A percentile compares a stretch with the other conserved stretches of the same genome.
These are phyloP conservation scores for Eleginops maclovinus DNA, from an alignment of 2,113 vertebrate species.

Conservation along the genomic window DNA sequence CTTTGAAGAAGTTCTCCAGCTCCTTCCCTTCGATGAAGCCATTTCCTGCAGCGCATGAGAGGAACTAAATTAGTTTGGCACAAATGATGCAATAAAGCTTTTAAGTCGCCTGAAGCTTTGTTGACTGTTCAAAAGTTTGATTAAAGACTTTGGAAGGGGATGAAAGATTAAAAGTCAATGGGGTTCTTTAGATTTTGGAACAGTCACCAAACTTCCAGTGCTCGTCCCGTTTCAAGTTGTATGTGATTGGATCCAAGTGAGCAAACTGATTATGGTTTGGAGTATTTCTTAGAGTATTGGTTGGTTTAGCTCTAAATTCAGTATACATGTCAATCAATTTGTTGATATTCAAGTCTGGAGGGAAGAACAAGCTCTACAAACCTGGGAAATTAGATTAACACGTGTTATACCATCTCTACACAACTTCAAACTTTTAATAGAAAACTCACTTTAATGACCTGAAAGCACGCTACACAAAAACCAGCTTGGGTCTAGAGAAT, in stretches of 20 bases:
- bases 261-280: not conserved
- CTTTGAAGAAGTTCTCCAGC: slow-evolving; percentile 94
- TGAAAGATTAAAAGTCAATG: slow-evolving; percentile 47
- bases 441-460: slow-evolving; percentile 21
- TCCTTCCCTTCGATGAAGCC: slow-evolving; percentile 97
- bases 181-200: slow-evolving; percentile 31
- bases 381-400: slow-evolving; percentile 4
- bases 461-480: not conserved
- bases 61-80: slow-evolving; percentile 51
- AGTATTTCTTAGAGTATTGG: not conserved
- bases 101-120: slow-evolving; percentile 45
- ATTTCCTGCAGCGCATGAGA: slow-evolving; percentile 85
- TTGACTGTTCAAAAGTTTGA: slow-evolving; percentile 56
- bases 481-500: not conserved
- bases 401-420: not conserved
- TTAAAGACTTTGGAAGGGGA: slow-evolving; percentile 39
- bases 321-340: not conserved
- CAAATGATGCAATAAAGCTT: slow-evolving; percentile 31
- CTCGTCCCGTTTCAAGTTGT: not conserved
- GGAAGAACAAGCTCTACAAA: not conserved
- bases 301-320: slow-evolving; percentile 16
- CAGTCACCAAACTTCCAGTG: slow-evolving; percentile 15
- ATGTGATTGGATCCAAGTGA: slow-evolving; percentile 23
- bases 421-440: slow-evolving; percentile 20
- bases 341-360: slow-evolving; percentile 4